Evolutionary conservation across 2,797 vertebrate species (phyloP), one percentile per base, ranked within the genome.

Genomic region (Mus caroli): DNA sequence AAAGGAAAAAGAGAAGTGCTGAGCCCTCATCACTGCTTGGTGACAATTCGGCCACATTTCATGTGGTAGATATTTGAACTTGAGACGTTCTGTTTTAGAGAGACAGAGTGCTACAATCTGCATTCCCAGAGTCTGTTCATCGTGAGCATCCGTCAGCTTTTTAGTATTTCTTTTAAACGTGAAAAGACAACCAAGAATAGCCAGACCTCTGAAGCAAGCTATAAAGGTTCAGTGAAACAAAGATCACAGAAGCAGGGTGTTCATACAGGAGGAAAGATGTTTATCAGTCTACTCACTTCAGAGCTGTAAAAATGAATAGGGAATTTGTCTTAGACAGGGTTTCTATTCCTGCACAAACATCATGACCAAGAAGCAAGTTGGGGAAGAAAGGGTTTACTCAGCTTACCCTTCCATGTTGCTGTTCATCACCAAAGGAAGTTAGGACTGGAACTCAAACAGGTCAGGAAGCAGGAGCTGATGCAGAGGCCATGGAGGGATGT

Each of bases 281-380:
- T 93, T 88, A 90, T 52, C 43, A 92, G 79, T 67, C 75, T 40
- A 87, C 67, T 75, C 92, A 79, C n/a, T 50, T 92, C 67, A 92
- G 50, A 67, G 56, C 26, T 88, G 46, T 79, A 37, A 92, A 94
- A 95, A 85, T 40, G 83, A 22, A 54, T 60, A 54, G 19, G 43
- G 43, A 5, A 43, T 43, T 43, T 43, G 43, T 43, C 43, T 43
- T 43, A 43, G 43, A 43, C 43, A 43, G 43, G 43, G 43, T 43
- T 43, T 43, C 43, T 43, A 43, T 43, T 43, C 43, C 43, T 43
- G 43, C 43, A 43, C 43, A 43, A 43, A 43, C 3, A 43, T 43
- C 43, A 4, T 43, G 43, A 43, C 43, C 43, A 43, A 43, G 43
- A 43, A 43, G 43, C 43, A 43, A 43, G 43, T 43, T 43, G 43